Conservation (phyloP, 1,140 invertebrate species). For the Drosophila miranda region DNA sequence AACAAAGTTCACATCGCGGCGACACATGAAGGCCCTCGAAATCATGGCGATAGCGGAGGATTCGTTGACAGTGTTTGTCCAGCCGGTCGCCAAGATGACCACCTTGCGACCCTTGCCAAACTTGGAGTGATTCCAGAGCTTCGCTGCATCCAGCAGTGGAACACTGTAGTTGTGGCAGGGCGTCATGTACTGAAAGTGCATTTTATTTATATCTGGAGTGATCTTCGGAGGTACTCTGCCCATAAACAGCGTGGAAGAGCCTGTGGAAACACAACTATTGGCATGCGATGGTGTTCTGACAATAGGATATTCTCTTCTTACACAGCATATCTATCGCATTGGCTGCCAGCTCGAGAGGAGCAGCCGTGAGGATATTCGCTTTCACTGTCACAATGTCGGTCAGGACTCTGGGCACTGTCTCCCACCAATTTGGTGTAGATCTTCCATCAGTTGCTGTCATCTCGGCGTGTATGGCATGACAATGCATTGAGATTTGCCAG, state of each 20-base stretch:
- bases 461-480: background rate
- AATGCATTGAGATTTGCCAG: background rate
- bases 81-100: conserved; percentile 69
- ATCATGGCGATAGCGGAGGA: conserved; percentile 62
- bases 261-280: conserved; percentile 17
- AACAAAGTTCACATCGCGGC: conserved; percentile 71
- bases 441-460: background rate
- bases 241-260: conserved; percentile 58
- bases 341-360: conserved; percentile 50
- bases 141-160: conserved; percentile 53
- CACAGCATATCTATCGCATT: conserved; percentile 53
- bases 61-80: conserved; percentile 69
- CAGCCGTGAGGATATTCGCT: conserved; percentile 51
- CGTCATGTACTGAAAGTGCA: conserved; percentile 74
- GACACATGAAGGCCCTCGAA: conserved; percentile 67
- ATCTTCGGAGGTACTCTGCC: conserved; percentile 49
- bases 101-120: conserved; percentile 60
- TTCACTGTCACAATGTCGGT: conserved; percentile 55
- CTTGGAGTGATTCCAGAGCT: conserved; percentile 56
- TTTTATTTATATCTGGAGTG: conserved; percentile 65
- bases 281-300: background rate
- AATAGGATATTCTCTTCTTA: conserved; percentile 16
- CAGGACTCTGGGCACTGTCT: conserved; percentile 36
- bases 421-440: conserved; percentile 41
- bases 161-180: conserved; percentile 67